Conservation (phyloP, 1,140 invertebrate genomes). For the Eubasilissa regina region DNA sequence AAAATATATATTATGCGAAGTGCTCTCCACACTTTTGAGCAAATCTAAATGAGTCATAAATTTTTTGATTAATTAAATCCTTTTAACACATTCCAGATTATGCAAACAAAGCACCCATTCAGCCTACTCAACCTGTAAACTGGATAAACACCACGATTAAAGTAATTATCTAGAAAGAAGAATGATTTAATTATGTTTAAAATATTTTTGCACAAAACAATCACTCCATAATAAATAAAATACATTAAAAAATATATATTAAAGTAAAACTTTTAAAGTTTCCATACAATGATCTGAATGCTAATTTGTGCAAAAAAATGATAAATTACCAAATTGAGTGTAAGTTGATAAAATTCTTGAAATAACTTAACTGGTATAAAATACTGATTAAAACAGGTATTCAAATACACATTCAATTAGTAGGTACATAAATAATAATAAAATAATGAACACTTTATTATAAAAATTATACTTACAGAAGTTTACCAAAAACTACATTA, state of each 20-base stretch:
- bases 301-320: too few species aligned
- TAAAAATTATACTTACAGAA: slow-evolving; percentile 27
- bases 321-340: too few species aligned
- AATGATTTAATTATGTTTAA: background rate
- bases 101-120: background rate
- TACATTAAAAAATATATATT: background rate
- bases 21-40: slow-evolving; percentile 5
- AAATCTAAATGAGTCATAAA: background rate
- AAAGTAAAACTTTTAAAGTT: background rate
- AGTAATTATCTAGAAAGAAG: background rate
- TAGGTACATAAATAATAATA: background rate
- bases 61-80: background rate
- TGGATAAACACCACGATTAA: background rate
- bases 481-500: slow-evolving; percentile 7
- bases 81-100: background rate
- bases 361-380: slow-evolving; percentile 1
- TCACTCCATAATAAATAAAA: too few species aligned
- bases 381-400: slow-evolving; percentile 25
- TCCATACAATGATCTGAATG: too few species aligned
- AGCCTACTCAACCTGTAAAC: background rate
- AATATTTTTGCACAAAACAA: too few species aligned
- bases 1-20: slow-evolving; percentile 23
- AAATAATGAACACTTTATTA: slow-evolving; percentile 28
- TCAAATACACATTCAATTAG: background rate
- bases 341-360: background rate